Percentiles rank a stretch among this genome's conserved stretches.
These are phyloP conservation scores for Alectoris magna DNA, from an alignment of 2,797 vertebrate genomes.

Conservation along the genomic window DNA sequence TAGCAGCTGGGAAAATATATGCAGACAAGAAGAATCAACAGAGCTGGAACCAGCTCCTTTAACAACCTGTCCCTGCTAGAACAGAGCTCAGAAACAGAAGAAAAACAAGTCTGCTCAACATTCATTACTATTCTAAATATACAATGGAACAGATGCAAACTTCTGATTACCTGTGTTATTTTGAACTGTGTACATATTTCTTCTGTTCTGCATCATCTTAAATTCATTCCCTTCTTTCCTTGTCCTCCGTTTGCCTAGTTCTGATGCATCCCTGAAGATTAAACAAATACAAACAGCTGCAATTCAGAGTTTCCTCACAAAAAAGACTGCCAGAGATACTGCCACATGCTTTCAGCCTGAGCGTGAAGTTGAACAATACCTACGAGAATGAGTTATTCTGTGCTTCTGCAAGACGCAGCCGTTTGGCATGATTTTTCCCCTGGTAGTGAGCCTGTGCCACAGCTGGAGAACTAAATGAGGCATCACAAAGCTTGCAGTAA, in stretches of 20 bases:
- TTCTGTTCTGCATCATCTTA: conserved; percentile 90
- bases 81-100: neutral
- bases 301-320: conserved; percentile 37
- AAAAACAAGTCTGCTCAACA: neutral
- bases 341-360: conserved; percentile 46
- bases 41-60: conserved; percentile 7
- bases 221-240: conserved; percentile 94
- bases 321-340: neutral
- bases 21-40: neutral
- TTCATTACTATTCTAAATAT: neutral
- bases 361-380: conserved; percentile 78
- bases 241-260: conserved; percentile 83
- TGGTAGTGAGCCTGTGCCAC: conserved; percentile 98
- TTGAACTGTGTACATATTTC: conserved; percentile 85
- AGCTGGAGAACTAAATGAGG: conserved; percentile 95
- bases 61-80: neutral
- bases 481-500: conserved; percentile 98
- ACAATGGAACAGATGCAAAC: neutral
- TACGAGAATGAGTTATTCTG: conserved; percentile 90
- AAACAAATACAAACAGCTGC: conserved; percentile 46
- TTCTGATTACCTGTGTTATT: conserved; percentile 87
- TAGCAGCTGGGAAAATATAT: neutral
- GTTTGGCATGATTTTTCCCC: conserved; percentile 97
- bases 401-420: conserved; percentile 92
- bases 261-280: conserved; percentile 86